A percentile compares a stretch with the other conserved stretches of the same genome.
Evolutionary conservation across 2,113 vertebrate species (phyloP).

Genomic region (Psettodes erumei): DNA sequence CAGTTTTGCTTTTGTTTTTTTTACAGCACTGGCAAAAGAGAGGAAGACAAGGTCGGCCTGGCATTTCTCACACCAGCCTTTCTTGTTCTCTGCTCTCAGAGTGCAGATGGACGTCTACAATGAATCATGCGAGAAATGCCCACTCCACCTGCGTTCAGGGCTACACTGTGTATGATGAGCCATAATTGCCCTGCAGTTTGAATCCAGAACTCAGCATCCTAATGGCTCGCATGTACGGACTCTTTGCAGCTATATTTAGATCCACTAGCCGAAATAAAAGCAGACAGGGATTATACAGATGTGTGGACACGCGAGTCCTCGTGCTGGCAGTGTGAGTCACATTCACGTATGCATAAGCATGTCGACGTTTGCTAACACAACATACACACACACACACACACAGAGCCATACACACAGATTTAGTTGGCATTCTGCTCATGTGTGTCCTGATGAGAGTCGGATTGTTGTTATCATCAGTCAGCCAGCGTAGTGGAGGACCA

Average conservation of each 20-base stretch:
- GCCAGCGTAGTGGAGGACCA: constrained; percentile 34
- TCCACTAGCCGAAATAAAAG: constrained; percentile 38
- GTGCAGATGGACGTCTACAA: constrained; percentile 8
- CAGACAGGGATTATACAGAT: constrained; percentile 54
- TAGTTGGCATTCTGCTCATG: constrained; percentile 13
- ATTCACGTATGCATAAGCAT: constrained; percentile 43
- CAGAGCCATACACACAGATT: constrained; percentile 34
- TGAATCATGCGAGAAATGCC: constrained; percentile 28
- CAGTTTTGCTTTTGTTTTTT: neutral
- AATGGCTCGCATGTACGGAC: constrained; percentile 24
- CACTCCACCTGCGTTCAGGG: constrained; percentile 38
- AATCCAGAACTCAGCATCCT: constrained; percentile 44
- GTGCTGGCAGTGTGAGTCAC: constrained; percentile 43
- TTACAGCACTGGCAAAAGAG: constrained; percentile 8
- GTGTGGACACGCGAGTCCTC: constrained; percentile 39
- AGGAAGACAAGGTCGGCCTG: constrained; percentile 31
- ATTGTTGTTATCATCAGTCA: constrained; percentile 43
- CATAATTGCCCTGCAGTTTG: constrained; percentile 34
- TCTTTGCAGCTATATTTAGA: constrained; percentile 36
- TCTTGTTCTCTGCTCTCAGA: constrained; percentile 14
- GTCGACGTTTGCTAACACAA: constrained; percentile 25
- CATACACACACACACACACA: constrained; percentile 41
- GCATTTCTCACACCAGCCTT: constrained; percentile 32
- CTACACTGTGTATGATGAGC: constrained; percentile 19
- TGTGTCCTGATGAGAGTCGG: constrained; percentile 39